Base-by-base conservation (phyloP, 2,888 invertebrate species). In the Aquatica leii region DNA sequence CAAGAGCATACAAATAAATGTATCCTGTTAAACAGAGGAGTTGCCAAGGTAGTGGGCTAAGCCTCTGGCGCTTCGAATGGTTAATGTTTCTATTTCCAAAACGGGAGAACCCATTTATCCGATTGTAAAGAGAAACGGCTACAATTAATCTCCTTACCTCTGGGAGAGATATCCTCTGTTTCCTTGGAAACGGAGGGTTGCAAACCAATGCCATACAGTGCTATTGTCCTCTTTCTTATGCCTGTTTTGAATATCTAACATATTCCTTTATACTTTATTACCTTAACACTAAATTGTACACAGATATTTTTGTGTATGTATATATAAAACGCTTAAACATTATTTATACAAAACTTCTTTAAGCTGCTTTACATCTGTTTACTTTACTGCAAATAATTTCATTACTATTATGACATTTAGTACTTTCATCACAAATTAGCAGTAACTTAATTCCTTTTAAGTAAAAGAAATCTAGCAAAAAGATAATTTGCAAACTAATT, bases 71-170 rank as follows among this genome's bases (percentile, higher is more conserved):
- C 68, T 62, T 67, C 68, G 75, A 73, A 79, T 80, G 78, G 77
- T 81, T 80, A 81, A 81, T 81, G 81, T 81, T 79, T 81, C 81
- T 80, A 80, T 81, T 80, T 80, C 80, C 76, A 77, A 78, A 78
- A 78, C 76, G 77, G 78, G 78, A 77, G 76, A 78, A 75, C 77
- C 78, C 78, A 79, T 79, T 79, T 79, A 79, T 79, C 77, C 78
- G 80, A 80, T 81, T 79, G 80, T 78, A 78, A 80, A 79, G 80
- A 80, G 80, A 79, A 80, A 80, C 80, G 79, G 77, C 78, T 77
- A 77, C 80, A 80, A 81, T 81, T 81, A 81, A 81, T 81, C 80
- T 80, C 79, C 78, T 80, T 80, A 80, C 80, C 79, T 80, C 77
- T 78, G 80, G 80, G 79, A 79, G 76, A 80, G 77, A 80, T 80